Conservation (phyloP, 2,113 vertebrate species). For the Oxygymnocypris stewartii region DNA sequence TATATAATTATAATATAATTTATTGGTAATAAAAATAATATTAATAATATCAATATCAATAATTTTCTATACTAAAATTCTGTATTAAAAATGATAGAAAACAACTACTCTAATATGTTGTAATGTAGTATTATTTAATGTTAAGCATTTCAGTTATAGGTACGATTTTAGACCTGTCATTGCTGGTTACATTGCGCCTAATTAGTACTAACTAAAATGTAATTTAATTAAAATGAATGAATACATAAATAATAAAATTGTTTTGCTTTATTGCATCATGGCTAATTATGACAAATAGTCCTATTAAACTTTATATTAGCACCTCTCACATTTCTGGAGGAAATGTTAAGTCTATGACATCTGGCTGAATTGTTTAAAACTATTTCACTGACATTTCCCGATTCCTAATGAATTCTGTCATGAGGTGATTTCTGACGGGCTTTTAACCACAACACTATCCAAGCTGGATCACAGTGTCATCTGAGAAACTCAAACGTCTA, state of each 20-base stretch:
- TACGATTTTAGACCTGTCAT: not conserved
- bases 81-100: too few relatives aligned
- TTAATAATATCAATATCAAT: too few relatives aligned
- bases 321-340: not conserved
- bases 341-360: not conserved
- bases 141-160: not conserved
- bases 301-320: too few relatives aligned
- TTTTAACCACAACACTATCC: not conserved
- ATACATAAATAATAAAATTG: not conserved
- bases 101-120: too few relatives aligned
- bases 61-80: too few relatives aligned
- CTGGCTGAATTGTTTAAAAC: conserved; percentile 2
- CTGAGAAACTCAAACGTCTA: conserved; percentile 10
- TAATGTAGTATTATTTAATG: not conserved
- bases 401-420: too few relatives aligned
- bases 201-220: not conserved
- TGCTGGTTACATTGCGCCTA: not conserved
- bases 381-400: not conserved
- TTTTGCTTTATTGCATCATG: not conserved
- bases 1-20: not conserved
- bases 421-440: not conserved
- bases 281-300: not conserved
- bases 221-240: too few relatives aligned
- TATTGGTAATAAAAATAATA: too few relatives aligned
- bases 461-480: not conserved